Evolutionary conservation across 2,797 vertebrate species (phyloP), one percentile per base, ranked within the genome.

Genomic region (Pteronotus mesoamericanus): DNA sequence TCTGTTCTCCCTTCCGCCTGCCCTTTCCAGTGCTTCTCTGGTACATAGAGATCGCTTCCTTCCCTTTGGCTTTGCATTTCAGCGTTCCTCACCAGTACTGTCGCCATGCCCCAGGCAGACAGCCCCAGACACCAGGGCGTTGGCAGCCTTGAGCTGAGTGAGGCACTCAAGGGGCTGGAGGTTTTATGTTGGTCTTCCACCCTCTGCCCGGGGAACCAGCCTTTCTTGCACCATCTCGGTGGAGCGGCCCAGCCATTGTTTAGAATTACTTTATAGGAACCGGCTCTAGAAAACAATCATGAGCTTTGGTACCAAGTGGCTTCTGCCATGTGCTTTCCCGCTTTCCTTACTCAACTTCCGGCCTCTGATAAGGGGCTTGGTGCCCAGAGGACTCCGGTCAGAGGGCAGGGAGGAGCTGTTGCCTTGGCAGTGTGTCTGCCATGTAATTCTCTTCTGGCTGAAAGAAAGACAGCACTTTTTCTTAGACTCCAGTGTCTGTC

Each of bases 311-410:
- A 34, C n/a, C 72, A 11, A 39, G 51, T 71, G 72, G 22, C 66
- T 94, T 79, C 87, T 72, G 21, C 19, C 29, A 0, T 22, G 26
- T 66, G 12, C 2, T 75, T 59, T 79, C 46, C 66, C 11, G 16
- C 12, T 32, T 69, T 71, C 32, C 14, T 72, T 7, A 8, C 18
- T 44, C 16, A 55, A 0, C n/a, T n/a, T 39, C 29, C 32, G 4
- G 3, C 61, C 61, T 89, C 68, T 66, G 16, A 48, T 39, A 42
- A 34, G 42, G 3, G 16, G 48, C 77, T 55, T 89, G 44, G 22
- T 59, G 74, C 77, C 77, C n/a, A 59, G 64, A 66, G 71, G 24
- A 22, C 91, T 66, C 64, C 92, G 77, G 37, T 69, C 55, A 74
- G 69, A 66, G 86, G 24, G 53, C 10, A 12, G 32, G 48, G 55